Conservation (phyloP, 2,113 vertebrate genomes). For the Upupa epops region DNA sequence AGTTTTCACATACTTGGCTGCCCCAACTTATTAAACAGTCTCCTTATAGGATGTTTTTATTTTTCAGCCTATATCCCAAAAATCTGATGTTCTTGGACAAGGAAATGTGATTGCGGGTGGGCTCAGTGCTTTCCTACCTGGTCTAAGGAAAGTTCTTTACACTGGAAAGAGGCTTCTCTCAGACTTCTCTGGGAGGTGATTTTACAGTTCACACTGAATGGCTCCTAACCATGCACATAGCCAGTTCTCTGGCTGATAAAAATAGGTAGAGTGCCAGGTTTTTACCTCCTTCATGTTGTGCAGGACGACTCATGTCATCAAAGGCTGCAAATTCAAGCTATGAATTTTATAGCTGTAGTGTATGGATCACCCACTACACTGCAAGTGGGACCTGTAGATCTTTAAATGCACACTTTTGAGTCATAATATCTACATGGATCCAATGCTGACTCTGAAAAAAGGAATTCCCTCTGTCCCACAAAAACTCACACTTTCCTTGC, state of each 20-base stretch:
- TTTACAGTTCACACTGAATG: not conserved
- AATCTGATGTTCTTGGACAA: constrained; percentile 73
- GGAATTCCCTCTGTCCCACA: not conserved
- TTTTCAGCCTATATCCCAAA: constrained; percentile 71
- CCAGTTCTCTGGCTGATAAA: not conserved
- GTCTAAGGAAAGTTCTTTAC: constrained; percentile 13
- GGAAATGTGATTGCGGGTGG: constrained; percentile 65
- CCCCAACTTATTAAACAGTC: constrained; percentile 62
- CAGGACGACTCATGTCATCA: not conserved
- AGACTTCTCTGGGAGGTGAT: not conserved
- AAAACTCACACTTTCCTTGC: not conserved
- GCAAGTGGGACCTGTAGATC: not conserved
- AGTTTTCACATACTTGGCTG: constrained; percentile 63
- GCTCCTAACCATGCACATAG: not conserved
- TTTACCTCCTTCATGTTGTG: not conserved
- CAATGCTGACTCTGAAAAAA: not conserved
- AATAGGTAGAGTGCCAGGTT: not conserved
- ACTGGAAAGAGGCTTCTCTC: not conserved
- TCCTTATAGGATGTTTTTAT: constrained; percentile 75
- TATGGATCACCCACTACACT: not conserved
- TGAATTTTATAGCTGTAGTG: not conserved
- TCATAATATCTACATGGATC: not conserved
- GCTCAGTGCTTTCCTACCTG: constrained; percentile 44
- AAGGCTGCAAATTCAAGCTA: not conserved
- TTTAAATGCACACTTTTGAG: not conserved